Evolutionary conservation across 2,113 vertebrate genomes (phyloP), one percentile per base, ranked within the genome.

Genomic region (Gymnorhina tibicen): DNA sequence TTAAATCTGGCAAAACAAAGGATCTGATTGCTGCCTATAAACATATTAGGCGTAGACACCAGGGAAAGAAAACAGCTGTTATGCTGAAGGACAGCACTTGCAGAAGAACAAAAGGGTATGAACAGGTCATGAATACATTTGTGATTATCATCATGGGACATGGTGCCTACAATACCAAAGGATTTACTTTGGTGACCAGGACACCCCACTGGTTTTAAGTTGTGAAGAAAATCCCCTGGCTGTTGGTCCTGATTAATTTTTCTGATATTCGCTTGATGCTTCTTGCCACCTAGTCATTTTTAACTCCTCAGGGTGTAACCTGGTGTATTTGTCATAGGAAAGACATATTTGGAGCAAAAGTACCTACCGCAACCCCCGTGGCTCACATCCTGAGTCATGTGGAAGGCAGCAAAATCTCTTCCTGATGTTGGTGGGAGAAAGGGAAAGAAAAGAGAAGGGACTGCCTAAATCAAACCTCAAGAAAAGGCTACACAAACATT

Each of bases 11-110:
- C 73, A 91, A 81, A 91, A 95, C 93, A 96, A 92, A 97, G 66
- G 84, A 77, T 94, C 62, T 95, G 94, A 91, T 85, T 95, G 80
- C 93, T 89, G 80, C 56, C 52, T 95, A 52, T 87, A 94, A 92
- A 84, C 56, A 75, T 85, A 68, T 18, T 89, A 77, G 77, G 75
- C 69, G 64, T 85, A 93, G 93, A 86, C 72, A 93, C 56, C 41
- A 72, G 80, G 73, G 93, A 87, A 95, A 52, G 83, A 95, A 95
- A 94, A 91, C 91, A 97, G 89, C 93, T 95, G 94, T 94, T 95
- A 82, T 21, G 80, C 80, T 87, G 89, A 89, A 88, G 93, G 80
- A 95, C 77, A 89, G 69, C 69, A 64, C 91, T 96, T 85, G 60
- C 77, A 94, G 24, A 64, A 91, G 86, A 92, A 95, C 91, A 95